Percentiles rank a stretch among this genome's conserved stretches.
phyloP scores from a whole-genome alignment of 2,113 vertebrate species.

The Etheostoma spectabile region DNA sequence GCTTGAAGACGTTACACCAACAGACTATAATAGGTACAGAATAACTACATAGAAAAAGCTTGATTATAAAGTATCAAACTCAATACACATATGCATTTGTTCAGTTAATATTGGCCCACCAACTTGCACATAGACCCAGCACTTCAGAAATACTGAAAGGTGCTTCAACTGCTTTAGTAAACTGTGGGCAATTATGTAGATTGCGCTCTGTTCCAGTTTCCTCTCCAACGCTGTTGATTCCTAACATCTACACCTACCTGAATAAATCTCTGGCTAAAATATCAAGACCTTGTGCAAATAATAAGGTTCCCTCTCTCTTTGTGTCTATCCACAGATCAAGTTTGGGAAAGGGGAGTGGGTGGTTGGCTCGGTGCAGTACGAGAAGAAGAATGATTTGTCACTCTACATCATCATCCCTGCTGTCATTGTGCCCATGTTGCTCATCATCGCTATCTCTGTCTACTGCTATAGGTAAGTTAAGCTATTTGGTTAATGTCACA shows the following conservation, averaged over 20 bases:
- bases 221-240: background rate
- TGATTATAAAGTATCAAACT: slow-evolving; percentile 27
- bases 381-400: slow-evolving; percentile 87
- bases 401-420: slow-evolving; percentile 94
- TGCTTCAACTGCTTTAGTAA: slow-evolving; percentile 30
- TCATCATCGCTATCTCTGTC: slow-evolving; percentile 89
- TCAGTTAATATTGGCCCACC: slow-evolving; percentile 2
- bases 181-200: slow-evolving; percentile 44
- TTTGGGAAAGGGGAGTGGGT: slow-evolving; percentile 94
- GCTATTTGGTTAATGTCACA: background rate
- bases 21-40: slow-evolving; percentile 24
- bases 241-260: slow-evolving; percentile 10
- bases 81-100: slow-evolving; percentile 26
- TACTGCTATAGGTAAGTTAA: slow-evolving; percentile 93
- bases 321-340: slow-evolving; percentile 86
- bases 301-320: slow-evolving; percentile 11
- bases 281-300: slow-evolving; percentile 10
- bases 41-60: slow-evolving; percentile 1
- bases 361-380: slow-evolving; percentile 91
- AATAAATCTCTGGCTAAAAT: slow-evolving; percentile 27
- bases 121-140: background rate
- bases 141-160: slow-evolving; percentile 24
- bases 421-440: slow-evolving; percentile 93
- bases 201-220: slow-evolving; percentile 2
- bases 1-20: slow-evolving; percentile 19